Conservation (phyloP, 1,140 invertebrate genomes). For the Drosophila azteca region DNA sequence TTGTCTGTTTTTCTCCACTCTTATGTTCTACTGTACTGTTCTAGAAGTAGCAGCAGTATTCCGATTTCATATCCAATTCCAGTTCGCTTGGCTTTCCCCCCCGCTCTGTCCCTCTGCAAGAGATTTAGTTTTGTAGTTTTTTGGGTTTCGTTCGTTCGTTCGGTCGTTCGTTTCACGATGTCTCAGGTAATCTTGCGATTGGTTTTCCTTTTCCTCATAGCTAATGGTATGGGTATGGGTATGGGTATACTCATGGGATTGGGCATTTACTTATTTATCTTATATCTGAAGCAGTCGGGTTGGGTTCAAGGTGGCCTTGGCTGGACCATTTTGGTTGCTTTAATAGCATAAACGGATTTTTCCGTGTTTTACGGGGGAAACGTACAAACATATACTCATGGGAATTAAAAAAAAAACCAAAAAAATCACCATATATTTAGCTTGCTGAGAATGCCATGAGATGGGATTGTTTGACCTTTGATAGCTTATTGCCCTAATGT, state of each 20-base stretch:
- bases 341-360: constrained; percentile 29
- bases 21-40: constrained; percentile 2
- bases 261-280: constrained; percentile 45
- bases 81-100: constrained; percentile 27
- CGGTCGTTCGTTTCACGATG: constrained; percentile 48
- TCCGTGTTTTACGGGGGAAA: too few relatives aligned
- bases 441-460: background rate
- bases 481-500: constrained; percentile 1
- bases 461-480: constrained; percentile 14
- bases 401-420: constrained; percentile 36
- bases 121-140: constrained; percentile 58
- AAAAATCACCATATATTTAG: constrained; percentile 25
- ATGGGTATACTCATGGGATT: constrained; percentile 37
- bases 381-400: constrained; percentile 22
- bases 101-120: constrained; percentile 8
- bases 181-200: constrained; percentile 62
- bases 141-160: constrained; percentile 55
- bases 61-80: background rate
- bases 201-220: constrained; percentile 60
- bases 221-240: constrained; percentile 20
- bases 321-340: constrained; percentile 36
- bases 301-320: constrained; percentile 37
- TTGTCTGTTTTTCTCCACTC: constrained; percentile 2
- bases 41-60: constrained; percentile 13
- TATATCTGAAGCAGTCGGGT: constrained; percentile 56